Evolutionary conservation across 2,888 invertebrate genomes (phyloP), one percentile per base, ranked within the genome.

Genomic region (Nowickia ferox): DNA sequence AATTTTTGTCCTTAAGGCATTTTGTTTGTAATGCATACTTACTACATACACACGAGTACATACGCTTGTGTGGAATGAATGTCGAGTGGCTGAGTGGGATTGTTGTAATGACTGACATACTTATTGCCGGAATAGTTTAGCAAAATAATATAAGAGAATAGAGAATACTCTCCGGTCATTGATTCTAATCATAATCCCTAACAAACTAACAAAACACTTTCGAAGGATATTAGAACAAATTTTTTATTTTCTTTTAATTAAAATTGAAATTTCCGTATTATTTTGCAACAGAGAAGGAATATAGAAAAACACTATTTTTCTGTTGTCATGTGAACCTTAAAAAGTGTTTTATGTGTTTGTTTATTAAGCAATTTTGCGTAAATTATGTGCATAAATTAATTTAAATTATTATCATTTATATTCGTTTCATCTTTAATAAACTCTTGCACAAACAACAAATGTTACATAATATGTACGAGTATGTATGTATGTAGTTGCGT

Each of bases 41-140:
- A 2, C 30, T 55, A 30, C 2, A 30, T 30, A 2, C 30, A 30
- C 4, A 30, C n/a, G n/a, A 4, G 75, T 71, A 78, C 74, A 59
- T 78, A 57, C 65, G 65, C 61, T 81, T 71, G 78, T 71, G 78
- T 71, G 59, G 81, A 68, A 76, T 81, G 53, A 74, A 72, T 66
- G n/a, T n/a, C n/a, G 69, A 46, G 10, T 59, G 42, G 40, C 46
- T 68, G 65, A 30, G 44, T 57, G 42, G 53, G 30, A 68, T 76
- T 44, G 46, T 30, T 55, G 42, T 68, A 81, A 83, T 66, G 72
- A 76, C 68, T 86, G 83, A 83, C 83, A 86, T 72, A 86, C 86
- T 83, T 80, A 80, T 83, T 68, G 46, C 46, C 13, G 61, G 40
- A 69, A 57, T 38, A 86, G 66, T 61, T 76, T 79, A n/a, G 17